Evolutionary conservation across 2,797 vertebrate genomes (phyloP).

Genomic region (Chelidonichthys spinosus): DNA sequence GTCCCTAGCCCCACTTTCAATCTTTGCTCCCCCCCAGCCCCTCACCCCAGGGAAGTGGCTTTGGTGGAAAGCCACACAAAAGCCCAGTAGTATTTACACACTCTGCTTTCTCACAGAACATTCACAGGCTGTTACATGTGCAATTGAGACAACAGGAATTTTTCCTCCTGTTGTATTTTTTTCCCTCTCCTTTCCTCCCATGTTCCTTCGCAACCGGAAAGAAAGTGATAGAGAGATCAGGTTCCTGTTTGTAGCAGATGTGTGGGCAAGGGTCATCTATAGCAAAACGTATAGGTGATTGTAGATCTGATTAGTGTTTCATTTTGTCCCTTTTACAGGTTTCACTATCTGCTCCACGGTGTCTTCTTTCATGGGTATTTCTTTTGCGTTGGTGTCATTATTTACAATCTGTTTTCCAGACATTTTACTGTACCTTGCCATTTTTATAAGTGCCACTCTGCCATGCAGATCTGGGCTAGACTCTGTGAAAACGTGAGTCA

Average conservation of each 20-base stretch:
- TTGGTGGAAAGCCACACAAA: constrained; percentile 81
- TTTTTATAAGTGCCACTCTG: constrained; percentile 52
- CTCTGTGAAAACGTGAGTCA: constrained; percentile 58
- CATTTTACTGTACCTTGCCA: constrained; percentile 68
- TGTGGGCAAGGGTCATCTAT: constrained; percentile 35
- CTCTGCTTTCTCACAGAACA: constrained; percentile 78
- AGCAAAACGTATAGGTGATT: constrained; percentile 46
- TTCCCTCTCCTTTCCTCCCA: constrained; percentile 14
- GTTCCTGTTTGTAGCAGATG: constrained; percentile 67
- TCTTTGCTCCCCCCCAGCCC: constrained; percentile 56
- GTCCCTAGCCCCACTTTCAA: constrained; percentile 60
- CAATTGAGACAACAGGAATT: constrained; percentile 65
- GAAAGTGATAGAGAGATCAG: constrained; percentile 45
- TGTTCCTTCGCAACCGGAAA: constrained; percentile 51
- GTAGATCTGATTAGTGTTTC: constrained; percentile 59
- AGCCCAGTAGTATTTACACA: constrained; percentile 83
- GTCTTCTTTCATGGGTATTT: constrained; percentile 61
- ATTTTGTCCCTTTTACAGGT: constrained; percentile 51
- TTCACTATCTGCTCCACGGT: constrained; percentile 36
- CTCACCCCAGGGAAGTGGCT: constrained; percentile 79
- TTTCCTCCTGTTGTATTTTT: constrained; percentile 42
- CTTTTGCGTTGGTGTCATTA: constrained; percentile 55
- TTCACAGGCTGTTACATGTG: constrained; percentile 70
- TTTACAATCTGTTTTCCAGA: constrained; percentile 72
- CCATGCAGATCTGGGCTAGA: constrained; percentile 41